Percentiles rank a stretch among this genome's conserved stretches.
Conservation (phyloP, 1,140 invertebrate genomes). For the Scaptomyza hsui region DNA sequence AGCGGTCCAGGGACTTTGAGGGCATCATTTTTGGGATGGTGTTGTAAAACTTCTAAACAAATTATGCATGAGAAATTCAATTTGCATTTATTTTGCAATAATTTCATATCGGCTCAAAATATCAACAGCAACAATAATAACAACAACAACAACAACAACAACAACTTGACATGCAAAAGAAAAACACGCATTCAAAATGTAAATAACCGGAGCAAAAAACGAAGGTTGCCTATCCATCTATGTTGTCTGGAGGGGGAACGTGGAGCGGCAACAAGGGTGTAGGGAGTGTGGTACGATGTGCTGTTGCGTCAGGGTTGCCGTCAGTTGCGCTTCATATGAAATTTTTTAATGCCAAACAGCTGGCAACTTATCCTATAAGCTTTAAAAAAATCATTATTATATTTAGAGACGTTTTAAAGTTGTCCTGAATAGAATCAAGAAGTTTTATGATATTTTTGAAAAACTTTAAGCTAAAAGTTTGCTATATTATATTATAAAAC, state of each 20-base stretch:
- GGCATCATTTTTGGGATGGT: constrained; percentile 33
- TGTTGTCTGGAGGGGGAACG: neutral
- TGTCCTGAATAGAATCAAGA: too few relatives aligned
- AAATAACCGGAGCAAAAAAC: constrained; percentile 26
- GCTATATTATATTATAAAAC: too few relatives aligned
- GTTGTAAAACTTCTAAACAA: constrained; percentile 73
- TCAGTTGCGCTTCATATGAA: constrained; percentile 12
- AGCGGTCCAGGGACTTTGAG: constrained; percentile 4
- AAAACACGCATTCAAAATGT: constrained; percentile 59
- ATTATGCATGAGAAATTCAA: constrained; percentile 82
- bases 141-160: constrained; percentile 36
- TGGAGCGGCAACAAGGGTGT: neutral
- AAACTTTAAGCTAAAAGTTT: too few relatives aligned
- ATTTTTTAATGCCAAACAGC: constrained; percentile 6
- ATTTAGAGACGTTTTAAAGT: too few relatives aligned
- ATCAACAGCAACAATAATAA: constrained; percentile 63
- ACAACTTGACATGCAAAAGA: constrained; percentile 47
- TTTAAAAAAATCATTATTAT: too few relatives aligned
- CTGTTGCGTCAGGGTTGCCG: constrained; percentile 4
- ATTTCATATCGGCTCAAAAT: constrained; percentile 73
- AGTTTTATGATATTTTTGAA: too few relatives aligned
- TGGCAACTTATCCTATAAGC: neutral
- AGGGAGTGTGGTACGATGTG: neutral
- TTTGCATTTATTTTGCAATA: constrained; percentile 83
- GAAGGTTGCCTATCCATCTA: constrained; percentile 14